A percentile compares a stretch with the other conserved stretches of the same genome.
Conservation (phyloP, 2,888 invertebrate genomes). For the Microchrysa polita region DNA sequence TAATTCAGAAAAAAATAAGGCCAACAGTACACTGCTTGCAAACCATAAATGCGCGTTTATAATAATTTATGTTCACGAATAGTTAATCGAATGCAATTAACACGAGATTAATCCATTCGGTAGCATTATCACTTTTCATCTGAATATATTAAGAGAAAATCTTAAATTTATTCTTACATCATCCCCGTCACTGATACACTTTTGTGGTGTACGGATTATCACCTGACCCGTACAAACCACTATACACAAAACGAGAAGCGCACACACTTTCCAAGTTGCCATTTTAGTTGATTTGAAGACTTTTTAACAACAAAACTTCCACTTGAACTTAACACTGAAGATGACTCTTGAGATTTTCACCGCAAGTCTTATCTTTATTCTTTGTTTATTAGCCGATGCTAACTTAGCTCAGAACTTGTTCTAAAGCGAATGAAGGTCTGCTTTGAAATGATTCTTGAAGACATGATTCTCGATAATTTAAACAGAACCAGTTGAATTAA, state of each 20-base stretch:
- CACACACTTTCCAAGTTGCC: constrained; percentile 1
- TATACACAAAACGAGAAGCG: neutral
- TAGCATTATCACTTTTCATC: no score
- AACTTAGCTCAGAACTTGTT: neutral
- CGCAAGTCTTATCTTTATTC: no score
- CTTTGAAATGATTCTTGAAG: neutral
- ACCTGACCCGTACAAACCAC: constrained; percentile 3
- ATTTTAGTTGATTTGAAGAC: neutral
- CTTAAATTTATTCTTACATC: no score
- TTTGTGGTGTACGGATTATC: neutral
- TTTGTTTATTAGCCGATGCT: neutral
- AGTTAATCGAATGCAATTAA: no score
- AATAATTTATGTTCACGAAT: no score
- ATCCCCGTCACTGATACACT: constrained; percentile 54
- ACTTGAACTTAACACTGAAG: constrained; percentile 1
- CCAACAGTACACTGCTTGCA: no score
- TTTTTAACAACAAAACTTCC: neutral
- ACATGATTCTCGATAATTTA: neutral
- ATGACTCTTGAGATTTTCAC: no score
- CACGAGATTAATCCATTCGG: no score
- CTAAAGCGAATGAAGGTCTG: neutral
- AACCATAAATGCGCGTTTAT: no score
- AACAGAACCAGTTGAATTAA: constrained; percentile 28
- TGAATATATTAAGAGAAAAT: neutral
- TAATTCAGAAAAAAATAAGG: no score